Percentiles rank a stretch among this genome's conserved stretches.
Evolutionary conservation across 2,113 vertebrate species (phyloP).

Genomic region (Tenebrosternarchus preto): DNA sequence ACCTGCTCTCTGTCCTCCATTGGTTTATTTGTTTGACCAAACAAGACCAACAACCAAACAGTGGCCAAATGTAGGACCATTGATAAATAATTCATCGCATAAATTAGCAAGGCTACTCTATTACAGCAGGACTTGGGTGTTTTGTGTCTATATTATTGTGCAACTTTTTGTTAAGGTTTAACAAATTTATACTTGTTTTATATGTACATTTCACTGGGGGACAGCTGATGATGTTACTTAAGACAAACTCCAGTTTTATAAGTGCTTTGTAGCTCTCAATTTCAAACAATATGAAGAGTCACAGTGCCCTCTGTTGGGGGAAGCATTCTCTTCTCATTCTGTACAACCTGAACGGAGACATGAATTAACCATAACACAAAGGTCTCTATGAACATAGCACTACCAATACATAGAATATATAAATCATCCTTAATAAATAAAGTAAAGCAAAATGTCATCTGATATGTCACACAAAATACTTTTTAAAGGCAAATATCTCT

Average conservation of each 20-base stretch:
- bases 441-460: too few relatives aligned
- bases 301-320: constrained; percentile 65
- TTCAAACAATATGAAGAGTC: constrained; percentile 23
- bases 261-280: background rate
- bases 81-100: background rate
- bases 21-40: background rate
- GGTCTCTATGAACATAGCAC: background rate
- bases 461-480: too few relatives aligned
- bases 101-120: background rate
- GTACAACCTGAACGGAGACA: background rate
- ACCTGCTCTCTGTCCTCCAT: background rate
- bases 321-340: background rate
- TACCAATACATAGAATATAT: too few relatives aligned
- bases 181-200: background rate
- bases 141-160: background rate
- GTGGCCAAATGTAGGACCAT: too few relatives aligned
- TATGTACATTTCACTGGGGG: background rate
- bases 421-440: too few relatives aligned
- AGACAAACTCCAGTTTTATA: background rate
- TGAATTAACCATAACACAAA: background rate
- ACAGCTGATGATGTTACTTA: background rate
- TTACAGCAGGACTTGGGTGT: background rate
- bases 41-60: background rate
- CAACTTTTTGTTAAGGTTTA: background rate
- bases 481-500: too few relatives aligned